Percentiles rank a stretch among this genome's conserved stretches.
These are phyloP conservation scores for Cylindroiulus punctatus DNA, from an alignment of 2,888 invertebrate genomes.

Conservation along the genomic window DNA sequence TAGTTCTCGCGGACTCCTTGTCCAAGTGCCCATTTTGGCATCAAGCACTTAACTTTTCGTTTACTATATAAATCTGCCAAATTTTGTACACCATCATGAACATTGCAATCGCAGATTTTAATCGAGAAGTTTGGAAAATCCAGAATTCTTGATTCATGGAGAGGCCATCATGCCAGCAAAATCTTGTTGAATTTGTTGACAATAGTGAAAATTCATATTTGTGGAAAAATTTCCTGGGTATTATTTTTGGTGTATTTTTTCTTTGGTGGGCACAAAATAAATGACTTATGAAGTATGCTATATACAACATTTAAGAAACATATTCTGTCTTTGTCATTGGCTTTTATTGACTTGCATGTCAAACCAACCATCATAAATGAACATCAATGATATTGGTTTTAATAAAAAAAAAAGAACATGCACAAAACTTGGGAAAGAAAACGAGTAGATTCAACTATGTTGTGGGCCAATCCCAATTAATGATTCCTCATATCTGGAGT, in stretches of 20 bases:
- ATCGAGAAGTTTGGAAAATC: background rate
- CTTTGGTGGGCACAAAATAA: conserved; percentile 13
- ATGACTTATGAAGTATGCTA: background rate
- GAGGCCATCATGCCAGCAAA: background rate
- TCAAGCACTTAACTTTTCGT: background rate
- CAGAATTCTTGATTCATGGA: background rate
- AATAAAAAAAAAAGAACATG: background rate
- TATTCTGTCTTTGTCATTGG: background rate
- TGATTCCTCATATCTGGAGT: conserved; percentile 82
- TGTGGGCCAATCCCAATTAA: conserved; percentile 66
- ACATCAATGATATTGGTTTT: background rate
- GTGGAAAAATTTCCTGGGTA: background rate
- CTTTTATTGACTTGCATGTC: background rate
- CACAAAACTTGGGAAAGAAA: background rate
- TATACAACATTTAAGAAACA: background rate
- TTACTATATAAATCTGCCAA: background rate
- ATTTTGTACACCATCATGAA: background rate
- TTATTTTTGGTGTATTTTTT: conserved; percentile 19
- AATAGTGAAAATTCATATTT: conserved; percentile 25
- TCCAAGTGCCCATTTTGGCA: background rate
- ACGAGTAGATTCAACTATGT: background rate
- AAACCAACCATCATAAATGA: background rate
- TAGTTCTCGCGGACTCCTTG: background rate
- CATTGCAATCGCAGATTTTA: background rate
- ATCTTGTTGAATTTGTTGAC: background rate